These are phyloP conservation scores for Philhelius pedissequus DNA, from an alignment of 2,888 invertebrate genomes.

Conservation along the genomic window DNA sequence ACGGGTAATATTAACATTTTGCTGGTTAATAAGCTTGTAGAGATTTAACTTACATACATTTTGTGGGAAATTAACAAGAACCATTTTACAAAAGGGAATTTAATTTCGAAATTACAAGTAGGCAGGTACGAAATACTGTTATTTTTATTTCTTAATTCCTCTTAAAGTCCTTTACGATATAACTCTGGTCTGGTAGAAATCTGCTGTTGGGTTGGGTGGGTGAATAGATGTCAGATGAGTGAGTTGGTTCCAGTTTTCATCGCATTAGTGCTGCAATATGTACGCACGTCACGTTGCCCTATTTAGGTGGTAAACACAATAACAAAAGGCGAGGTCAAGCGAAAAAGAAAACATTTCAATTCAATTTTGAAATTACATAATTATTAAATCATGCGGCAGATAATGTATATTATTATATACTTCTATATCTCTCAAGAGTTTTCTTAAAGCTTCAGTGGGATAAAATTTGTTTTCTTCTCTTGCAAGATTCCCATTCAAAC, in stretches of 20 bases:
- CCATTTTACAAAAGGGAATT: too few relatives aligned
- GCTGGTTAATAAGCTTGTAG: too few relatives aligned
- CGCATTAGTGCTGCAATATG: neutral
- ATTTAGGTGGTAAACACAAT: constrained; percentile 23
- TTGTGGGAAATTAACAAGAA: too few relatives aligned
- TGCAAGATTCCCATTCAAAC: neutral
- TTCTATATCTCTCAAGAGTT: neutral
- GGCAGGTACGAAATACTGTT: too few relatives aligned
- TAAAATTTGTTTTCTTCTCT: neutral
- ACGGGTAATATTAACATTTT: too few relatives aligned
- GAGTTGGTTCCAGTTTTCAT: neutral
- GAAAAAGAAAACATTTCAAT: constrained; percentile 46
- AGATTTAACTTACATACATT: too few relatives aligned
- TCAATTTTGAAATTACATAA: constrained; percentile 59
- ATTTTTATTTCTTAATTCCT: too few relatives aligned
- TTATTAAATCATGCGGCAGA: constrained; percentile 26
- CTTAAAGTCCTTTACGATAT: too few relatives aligned
- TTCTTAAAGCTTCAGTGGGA: neutral
- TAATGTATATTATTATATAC: neutral
- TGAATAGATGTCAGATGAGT: too few relatives aligned
- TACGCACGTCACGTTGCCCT: constrained; percentile 1
- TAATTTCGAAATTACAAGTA: too few relatives aligned
- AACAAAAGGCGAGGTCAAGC: constrained; percentile 19
- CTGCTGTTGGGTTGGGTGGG: too few relatives aligned
- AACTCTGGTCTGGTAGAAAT: too few relatives aligned